Evolutionary conservation across 1,140 invertebrate species (phyloP).

Genomic region (Lordiphosa clarofinis): DNA sequence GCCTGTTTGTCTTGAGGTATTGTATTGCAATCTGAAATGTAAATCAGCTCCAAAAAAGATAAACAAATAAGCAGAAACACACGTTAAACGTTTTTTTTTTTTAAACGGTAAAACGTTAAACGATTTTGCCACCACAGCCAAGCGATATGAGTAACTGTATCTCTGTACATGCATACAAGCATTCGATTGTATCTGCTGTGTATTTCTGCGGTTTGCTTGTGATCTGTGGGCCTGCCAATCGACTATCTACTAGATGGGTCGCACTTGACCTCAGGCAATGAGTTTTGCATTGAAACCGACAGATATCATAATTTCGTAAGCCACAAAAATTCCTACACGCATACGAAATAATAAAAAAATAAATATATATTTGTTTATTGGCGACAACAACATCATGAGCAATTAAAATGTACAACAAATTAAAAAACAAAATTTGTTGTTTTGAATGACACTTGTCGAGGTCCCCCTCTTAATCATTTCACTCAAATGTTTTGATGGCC

Average conservation of each 20-base stretch:
- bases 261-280: slow-evolving; percentile 61
- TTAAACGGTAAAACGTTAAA: slow-evolving; percentile 65
- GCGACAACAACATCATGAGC: slow-evolving; percentile 37
- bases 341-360: slow-evolving; percentile 20
- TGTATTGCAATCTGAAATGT: slow-evolving; percentile 42
- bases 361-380: slow-evolving; percentile 21
- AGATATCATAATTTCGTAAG: slow-evolving; percentile 50
- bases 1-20: slow-evolving; percentile 40
- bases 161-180: slow-evolving; percentile 12
- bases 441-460: slow-evolving; percentile 60
- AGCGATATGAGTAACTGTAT: slow-evolving; percentile 53
- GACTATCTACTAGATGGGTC: slow-evolving; percentile 6
- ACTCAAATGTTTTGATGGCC: slow-evolving; percentile 8
- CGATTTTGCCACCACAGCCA: slow-evolving; percentile 60
- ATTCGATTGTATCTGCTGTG: slow-evolving; percentile 8
- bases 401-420: slow-evolving; percentile 70
- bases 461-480: slow-evolving; percentile 4
- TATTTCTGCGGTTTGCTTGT: slow-evolving; percentile 54
- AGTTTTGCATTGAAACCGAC: slow-evolving; percentile 42
- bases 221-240: slow-evolving; percentile 3
- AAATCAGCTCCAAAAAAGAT: slow-evolving; percentile 48
- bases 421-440: slow-evolving; percentile 39
- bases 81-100: slow-evolving; percentile 51
- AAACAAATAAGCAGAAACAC: slow-evolving; percentile 65
- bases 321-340: slow-evolving; percentile 63